Base-by-base conservation (phyloP, 2,113 vertebrate genomes). In the Etheostoma cragini region DNA sequence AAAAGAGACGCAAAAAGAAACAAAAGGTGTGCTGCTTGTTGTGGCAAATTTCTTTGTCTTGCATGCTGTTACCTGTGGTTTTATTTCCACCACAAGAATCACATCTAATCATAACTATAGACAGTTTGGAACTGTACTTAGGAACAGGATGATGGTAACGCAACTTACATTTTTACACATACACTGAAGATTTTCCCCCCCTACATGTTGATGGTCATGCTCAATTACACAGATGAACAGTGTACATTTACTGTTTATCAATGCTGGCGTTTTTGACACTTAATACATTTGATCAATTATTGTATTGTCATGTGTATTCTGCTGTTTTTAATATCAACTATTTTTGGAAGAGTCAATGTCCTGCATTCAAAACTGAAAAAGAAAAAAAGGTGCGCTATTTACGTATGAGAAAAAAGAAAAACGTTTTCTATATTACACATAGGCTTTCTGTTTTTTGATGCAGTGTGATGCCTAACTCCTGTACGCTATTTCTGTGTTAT, bases 11-110 rank as follows among this genome's bases (percentile, higher is more conserved):
- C 50, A 71, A 11, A 80, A 67, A 68, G 42, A 71, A 57, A 53
- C 49, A 53, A 49, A 73, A 65, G 45, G 50, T 76, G 72, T 38
- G 53, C 30, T 13, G 19, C 80, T 90, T 90, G 83, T 89, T 90
- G 84, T 85, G 84, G 86, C 16, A 30, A 11, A 19, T 64, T 81
- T 84, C 64, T 70, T 50, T 76, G 64, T 73, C 42, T 81, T 72
- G 57, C 38, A 69, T 45, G 56, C 50, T 72, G 61, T 72, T 78
- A 33, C 26, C 42, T 49, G 46, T 15, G 70, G 54, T 76, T 82
- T 88, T 66, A 58, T 84, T 46, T 84, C 77, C n/a, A 71, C 64
- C 71, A 65, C 64, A 80, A 57, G 11, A 57, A 30, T 30, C 30
- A 30, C 4, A 30, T 3, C 62, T 72, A 30, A 82, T 72, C 65